Base-by-base conservation (phyloP, 2,888 invertebrate genomes). In the Pseudoips prasinana region DNA sequence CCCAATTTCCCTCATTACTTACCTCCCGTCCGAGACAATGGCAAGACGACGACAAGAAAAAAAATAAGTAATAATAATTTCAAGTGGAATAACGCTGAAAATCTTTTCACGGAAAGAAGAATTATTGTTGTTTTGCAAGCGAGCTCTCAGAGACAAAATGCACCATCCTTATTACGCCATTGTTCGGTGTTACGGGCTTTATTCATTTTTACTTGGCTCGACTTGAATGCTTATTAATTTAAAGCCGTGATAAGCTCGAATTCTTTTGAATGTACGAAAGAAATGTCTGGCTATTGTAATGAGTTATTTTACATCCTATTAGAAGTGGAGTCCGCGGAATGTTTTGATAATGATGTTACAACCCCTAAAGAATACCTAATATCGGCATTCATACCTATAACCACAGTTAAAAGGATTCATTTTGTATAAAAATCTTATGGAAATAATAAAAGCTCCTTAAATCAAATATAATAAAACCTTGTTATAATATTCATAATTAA, bases 71-170 rank as follows among this genome's bases (percentile, higher is more conserved):
- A 86, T 84, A 86, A 87, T 86, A 88, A 88, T 86, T 85, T 88
- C 87, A 88, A 88, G 88, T 88, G 87, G 88, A 87, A 85, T 85
- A 87, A 84, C 82, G 85, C 86, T 87, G 86, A 85, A 86, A 87
- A 86, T 86, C 88, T 87, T 88, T 88, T 88, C 87, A 88, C 73
- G 74, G 80, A 75, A 84, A 84, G 81, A 86, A 86, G 84, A 88
- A 87, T 85, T 87, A 88, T 88, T 88, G 88, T 88, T 88, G 87
- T 88, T 88, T 87, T 88, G 87, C 88, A 88, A 86, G 83, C 84
- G 79, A 79, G 78, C 81, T 79, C 82, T 78, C 80, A 83, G 84
- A 82, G 87, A 87, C 87, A 83, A 85, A 86, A 86, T 88, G 88
- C 87, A 88, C 83, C 84, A 74, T 85, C 81, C 84, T 87, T 85